Evolutionary conservation across 1,140 invertebrate genomes (phyloP).

Genomic region (Philotrypesis tridentata): DNA sequence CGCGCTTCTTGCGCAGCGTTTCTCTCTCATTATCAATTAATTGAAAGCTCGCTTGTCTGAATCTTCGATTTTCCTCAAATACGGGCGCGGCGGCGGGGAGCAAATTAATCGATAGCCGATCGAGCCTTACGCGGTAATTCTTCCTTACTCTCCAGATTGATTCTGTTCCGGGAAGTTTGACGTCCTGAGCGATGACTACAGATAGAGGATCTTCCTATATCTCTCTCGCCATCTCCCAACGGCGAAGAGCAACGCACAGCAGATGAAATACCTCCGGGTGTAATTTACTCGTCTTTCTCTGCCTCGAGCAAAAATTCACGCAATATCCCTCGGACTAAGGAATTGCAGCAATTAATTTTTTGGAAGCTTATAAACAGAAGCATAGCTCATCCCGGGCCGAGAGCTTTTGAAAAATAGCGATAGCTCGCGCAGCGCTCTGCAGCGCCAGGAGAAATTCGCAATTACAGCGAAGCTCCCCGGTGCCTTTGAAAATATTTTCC

Average conservation of each 20-base stretch:
- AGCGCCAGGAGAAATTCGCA: not conserved
- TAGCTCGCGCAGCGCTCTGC: too few relatives aligned
- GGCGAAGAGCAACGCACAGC: too few relatives aligned
- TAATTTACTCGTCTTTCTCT: too few relatives aligned
- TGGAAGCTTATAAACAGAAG: not conserved
- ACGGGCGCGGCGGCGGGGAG: not conserved
- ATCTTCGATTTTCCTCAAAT: not conserved
- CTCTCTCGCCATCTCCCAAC: too few relatives aligned
- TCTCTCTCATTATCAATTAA: not conserved
- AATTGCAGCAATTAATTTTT: not conserved
- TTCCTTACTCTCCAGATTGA: not conserved
- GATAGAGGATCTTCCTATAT: not conserved
- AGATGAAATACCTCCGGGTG: not conserved
- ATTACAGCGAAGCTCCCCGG: not conserved
- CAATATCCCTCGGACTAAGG: not conserved
- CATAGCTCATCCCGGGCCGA: too few relatives aligned
- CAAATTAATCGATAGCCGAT: not conserved
- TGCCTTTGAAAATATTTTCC: not conserved
- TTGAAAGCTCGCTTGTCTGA: not conserved
- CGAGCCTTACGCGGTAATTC: not conserved
- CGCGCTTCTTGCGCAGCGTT: not conserved
- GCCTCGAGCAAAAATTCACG: too few relatives aligned
- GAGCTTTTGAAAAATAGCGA: not conserved
- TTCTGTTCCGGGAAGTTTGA: not conserved
- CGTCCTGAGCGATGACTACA: not conserved